Base-by-base conservation (phyloP, 2,113 vertebrate genomes). In the Ophthalmolycus amberensis region DNA sequence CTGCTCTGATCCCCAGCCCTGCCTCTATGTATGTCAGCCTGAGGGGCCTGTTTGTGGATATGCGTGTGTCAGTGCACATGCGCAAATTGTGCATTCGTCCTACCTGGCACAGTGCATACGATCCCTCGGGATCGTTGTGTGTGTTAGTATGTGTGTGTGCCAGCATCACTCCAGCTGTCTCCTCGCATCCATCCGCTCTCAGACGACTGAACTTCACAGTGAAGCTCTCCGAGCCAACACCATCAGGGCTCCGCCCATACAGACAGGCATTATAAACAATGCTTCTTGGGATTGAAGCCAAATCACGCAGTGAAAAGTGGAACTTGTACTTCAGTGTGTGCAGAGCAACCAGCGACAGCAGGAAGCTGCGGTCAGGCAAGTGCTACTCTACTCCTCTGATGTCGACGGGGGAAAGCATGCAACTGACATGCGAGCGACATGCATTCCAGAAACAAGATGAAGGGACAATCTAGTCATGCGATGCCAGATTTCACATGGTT, bases 161-260 rank as follows among this genome's bases (percentile, higher is more conserved):
- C 81, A 60, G 74, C 70, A 59, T 86, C 77, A 78, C 64, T 90
- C 83, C 86, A 89, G 86, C 86, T 88, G 90, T 91, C 90, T 92
- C 82, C 83, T 89, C 88, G 68, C 56, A 90, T 92, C 83, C 38
- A 79, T 84, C 85, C 25, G 9, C 71, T 64, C 68, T 81, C 76
- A 77, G 80, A 83, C 74, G 85, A 90, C 75, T 81, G 76, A 91
- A 87, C 83, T 79, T 90, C 81, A 79, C 44, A 80, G 86, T 10
- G 37, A 72, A 71, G 79, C 65, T 74, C 60, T 77, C 25, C 1
- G 48, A 88, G 73, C 75, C 58, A 40, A 29, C 72, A 66, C 70
- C 66, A 75, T 80, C n/a, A 77, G 64, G 72, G 79, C 69, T 91
- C 76, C 81, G 75, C 73, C 80, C 79, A 80, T 48, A 84, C 71